Base-by-base conservation (phyloP, 2,113 vertebrate genomes). In the Platichthys flesus region DNA sequence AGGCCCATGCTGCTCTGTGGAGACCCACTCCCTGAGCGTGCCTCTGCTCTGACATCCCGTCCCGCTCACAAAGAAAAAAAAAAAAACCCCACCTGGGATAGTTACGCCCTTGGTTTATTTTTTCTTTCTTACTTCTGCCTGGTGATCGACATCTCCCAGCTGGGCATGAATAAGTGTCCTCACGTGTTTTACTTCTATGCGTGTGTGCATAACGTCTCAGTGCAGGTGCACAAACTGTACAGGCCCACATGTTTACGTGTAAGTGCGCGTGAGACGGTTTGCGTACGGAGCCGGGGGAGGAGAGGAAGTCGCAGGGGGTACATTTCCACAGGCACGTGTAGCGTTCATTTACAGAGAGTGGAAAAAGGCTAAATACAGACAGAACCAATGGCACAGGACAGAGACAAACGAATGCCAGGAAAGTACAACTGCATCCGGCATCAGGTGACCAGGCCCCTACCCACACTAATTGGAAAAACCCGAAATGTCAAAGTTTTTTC, bases 261-360 rank as follows among this genome's bases (percentile, higher is more conserved):
- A 21, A 5, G 51, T 57, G 9, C 12, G 73, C 69, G 83, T 72
- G 70, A 76, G 73, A 78, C 56, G 74, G 60, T 74, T 42, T 71
- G 73, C 52, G 28, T 54, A 81, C 68, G 67, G 81, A 85, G 78
- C 64, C 79, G 69, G 83, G 78, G 83, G 69, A 82, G 60, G 78
- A 83, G 82, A 82, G 82, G 79, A 82, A 74, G 83, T 87, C 64
- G 71, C 81, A 89, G 85, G 82, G 86, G 79, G 87, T 82, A 81
- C 75, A 83, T 86, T 89, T 87, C 88, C 86, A 91, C 91, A 91
- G 91, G 81, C 86, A 86, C 67, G 71, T 87, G 78, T 92, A 87
- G 84, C 81, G 67, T 71, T 91, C 81, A 88, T 83, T 90, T 88
- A 91, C 86, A 84, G 83, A 86, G 78, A 75, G 86, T 86, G 85